A percentile compares a stretch with the other conserved stretches of the same genome.
Evolutionary conservation across 1,140 invertebrate genomes (phyloP).

Genomic region (Colletes latitarsis): DNA sequence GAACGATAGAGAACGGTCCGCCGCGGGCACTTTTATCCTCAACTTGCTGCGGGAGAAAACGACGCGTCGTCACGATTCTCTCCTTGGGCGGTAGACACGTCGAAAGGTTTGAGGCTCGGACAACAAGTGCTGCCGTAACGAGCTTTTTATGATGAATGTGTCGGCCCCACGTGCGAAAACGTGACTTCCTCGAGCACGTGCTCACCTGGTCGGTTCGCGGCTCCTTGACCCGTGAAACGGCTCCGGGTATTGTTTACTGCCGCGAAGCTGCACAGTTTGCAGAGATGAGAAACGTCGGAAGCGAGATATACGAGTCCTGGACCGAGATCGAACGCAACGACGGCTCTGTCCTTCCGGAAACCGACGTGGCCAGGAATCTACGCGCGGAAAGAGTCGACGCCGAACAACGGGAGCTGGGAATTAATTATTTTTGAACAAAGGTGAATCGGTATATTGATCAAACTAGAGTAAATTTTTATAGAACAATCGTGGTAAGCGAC

Average conservation of each 20-base stretch:
- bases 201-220: constrained; percentile 47
- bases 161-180: constrained; percentile 49
- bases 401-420: too few relatives aligned
- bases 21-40: constrained; percentile 38
- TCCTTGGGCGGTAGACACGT: constrained; percentile 48
- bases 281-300: constrained; percentile 14
- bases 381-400: too few relatives aligned
- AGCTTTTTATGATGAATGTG: constrained; percentile 61
- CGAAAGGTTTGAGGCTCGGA: constrained; percentile 46
- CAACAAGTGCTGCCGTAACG: constrained; percentile 62
- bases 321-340: not conserved
- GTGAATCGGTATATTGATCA: too few relatives aligned
- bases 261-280: constrained; percentile 12
- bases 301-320: constrained; percentile 1
- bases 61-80: constrained; percentile 15
- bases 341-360: not conserved
- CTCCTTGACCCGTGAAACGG: constrained; percentile 64
- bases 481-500: too few relatives aligned
- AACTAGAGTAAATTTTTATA: too few relatives aligned
- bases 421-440: too few relatives aligned
- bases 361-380: not conserved
- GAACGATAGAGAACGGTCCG: constrained; percentile 20
- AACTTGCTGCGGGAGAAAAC: constrained; percentile 14
- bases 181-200: constrained; percentile 61
- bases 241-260: constrained; percentile 63